Conservation (phyloP, 2,113 vertebrate species). For the Cervus canadensis region DNA sequence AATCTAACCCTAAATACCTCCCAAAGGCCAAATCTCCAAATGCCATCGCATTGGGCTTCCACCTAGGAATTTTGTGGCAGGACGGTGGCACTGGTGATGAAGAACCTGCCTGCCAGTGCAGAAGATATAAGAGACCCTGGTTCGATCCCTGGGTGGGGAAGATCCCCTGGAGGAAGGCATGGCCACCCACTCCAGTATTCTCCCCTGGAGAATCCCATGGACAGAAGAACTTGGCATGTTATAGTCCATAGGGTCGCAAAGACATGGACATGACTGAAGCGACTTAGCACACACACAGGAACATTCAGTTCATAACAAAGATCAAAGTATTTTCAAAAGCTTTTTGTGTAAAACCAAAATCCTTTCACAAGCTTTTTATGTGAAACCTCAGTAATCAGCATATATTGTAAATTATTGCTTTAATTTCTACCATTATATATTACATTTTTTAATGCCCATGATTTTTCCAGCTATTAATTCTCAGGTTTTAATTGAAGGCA, state of each 20-base stretch:
- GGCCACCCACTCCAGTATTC: not conserved
- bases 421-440: not conserved
- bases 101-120: not conserved
- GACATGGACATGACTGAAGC: not conserved
- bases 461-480: constrained; percentile 44
- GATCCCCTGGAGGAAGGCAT: not conserved
- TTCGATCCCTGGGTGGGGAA: not conserved
- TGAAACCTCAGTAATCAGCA: not conserved
- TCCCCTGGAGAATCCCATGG: not conserved
- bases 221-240: not conserved
- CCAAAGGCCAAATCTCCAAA: not conserved
- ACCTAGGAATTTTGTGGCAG: not conserved
- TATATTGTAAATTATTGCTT: constrained; percentile 13
- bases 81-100: not conserved
- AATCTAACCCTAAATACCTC: not conserved
- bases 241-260: not conserved
- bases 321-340: not conserved
- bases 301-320: not conserved
- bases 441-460: not conserved
- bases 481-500: constrained; percentile 44
- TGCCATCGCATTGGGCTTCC: not conserved
- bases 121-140: not conserved
- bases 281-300: not conserved
- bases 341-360: not conserved
- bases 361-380: not conserved